Evolutionary conservation across 2,797 vertebrate species (phyloP), one percentile per base, ranked within the genome.

Genomic region (Tenualosa ilisha): DNA sequence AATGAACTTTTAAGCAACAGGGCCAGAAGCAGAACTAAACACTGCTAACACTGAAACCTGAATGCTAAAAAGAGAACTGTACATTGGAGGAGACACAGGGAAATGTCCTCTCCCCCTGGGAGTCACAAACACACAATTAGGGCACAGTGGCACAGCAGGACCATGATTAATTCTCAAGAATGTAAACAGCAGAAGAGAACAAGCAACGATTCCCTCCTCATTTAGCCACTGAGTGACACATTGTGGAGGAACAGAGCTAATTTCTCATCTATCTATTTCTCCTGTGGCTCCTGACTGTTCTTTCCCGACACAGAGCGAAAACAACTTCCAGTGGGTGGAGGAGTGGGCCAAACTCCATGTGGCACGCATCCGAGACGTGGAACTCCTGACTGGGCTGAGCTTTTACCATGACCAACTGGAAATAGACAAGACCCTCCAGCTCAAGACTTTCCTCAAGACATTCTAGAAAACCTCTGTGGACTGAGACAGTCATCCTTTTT

Each of bases 371-470:
- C 93, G 97, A 72, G 98, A 99, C 85, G 90, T 99, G 11, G 98
- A 99, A 88, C 94, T 98, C 75, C 94, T 99, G 46, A 97, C 97
- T 0, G 98, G 98, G 40, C 96, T 99, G 87, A 97, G 98, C 91
- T 99, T 99, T 93, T 99, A 97, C 92, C 97, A 97, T 49, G 94
- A 94, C 85, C 95, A 93, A 88, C 24, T 92, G 92, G 90, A 96
- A 0, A 85, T 98, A 83, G 92, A 95, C 0, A 94, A 98, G 88
- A 97, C 97, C 26, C 92, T 99, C 88, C 96, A 93, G 81, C 95
- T 98, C 15, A 99, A 99, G 93, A 99, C 97, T 0, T 96, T 94
- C 91, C 91, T 99, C 84, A 95, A 96, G 61, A 90, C 89, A 22
- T 93, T 94, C 89, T 95, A 89, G 8, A 84, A 49, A 63, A 40